phyloP scores from a whole-genome alignment of 2,888 invertebrate species.

The Drosophila trichaetosa region DNA sequence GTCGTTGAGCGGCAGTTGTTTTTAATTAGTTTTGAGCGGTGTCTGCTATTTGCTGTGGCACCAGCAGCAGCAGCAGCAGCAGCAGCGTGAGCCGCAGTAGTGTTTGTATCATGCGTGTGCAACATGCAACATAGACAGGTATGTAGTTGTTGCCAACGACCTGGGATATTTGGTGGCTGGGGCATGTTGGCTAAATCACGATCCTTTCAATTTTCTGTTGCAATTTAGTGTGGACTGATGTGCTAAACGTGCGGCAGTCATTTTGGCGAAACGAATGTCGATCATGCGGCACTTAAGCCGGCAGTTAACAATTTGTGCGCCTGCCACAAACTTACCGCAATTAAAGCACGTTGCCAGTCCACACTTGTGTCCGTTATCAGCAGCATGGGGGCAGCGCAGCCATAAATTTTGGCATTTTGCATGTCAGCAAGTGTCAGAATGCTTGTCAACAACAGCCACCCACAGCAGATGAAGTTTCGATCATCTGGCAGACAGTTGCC shows the following conservation, averaged over 20 bases:
- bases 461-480: conserved; percentile 44
- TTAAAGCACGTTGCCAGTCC: conserved; percentile 40
- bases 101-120: conserved; percentile 61
- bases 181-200: conserved; percentile 48
- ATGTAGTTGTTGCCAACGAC: not conserved
- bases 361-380: conserved; percentile 2
- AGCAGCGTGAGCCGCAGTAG: conserved; percentile 7
- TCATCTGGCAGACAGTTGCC: conserved; percentile 39
- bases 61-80: not conserved
- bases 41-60: conserved; percentile 24
- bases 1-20: conserved; percentile 53
- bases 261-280: conserved; percentile 83
- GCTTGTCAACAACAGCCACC: conserved; percentile 50
- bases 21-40: conserved; percentile 67
- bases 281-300: conserved; percentile 74
- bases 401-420: conserved; percentile 58
- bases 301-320: conserved; percentile 28
- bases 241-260: conserved; percentile 82
- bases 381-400: conserved; percentile 12
- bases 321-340: conserved; percentile 46
- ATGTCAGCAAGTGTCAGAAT: conserved; percentile 71
- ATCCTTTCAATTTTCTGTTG: conserved; percentile 54
- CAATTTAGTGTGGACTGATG: conserved; percentile 63
- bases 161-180: not conserved
- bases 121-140: conserved; percentile 50